Base-by-base conservation (phyloP, 2,113 vertebrate species). In the Pelodiscus sinensis region DNA sequence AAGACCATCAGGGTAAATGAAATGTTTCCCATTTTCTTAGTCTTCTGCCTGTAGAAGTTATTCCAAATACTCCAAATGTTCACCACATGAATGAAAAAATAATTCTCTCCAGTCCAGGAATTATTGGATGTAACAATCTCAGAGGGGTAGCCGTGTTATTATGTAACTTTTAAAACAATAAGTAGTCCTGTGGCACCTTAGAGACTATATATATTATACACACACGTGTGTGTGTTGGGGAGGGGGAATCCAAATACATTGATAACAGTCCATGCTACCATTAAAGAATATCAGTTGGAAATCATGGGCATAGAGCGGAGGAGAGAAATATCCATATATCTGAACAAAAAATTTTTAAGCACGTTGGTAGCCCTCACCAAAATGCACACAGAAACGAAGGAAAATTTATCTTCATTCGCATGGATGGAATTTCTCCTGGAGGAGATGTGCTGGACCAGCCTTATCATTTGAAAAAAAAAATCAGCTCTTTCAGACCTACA, bases 1-100 rank as follows among this genome's bases (percentile, higher is more conserved):
- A 54, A 89, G 22, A 51, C 56, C 89, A 77, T 5, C 24, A 89
- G 86, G 38, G 79, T 60, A 89, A 93, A 92, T 79, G 2, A 92
- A 92, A 75, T 86, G 8, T 6, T 81, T 86, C 38, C 21, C 35
- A 38, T 38, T 75, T 54, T 75, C 52, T 84, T 79, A 68, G 75
- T 79, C 5, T 60, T 82, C 79, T 88, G 16, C 57, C 11, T 29
- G 35, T 44, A 25, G 38, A 25, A 11, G 11, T 75, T 44, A 44
- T 75, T 44, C 3, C 21, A 75, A 75, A 75, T 44, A 38, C 38
- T 75, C 71, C 35, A 44, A 73, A 19, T 5, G 38, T 62, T 50
- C 56, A 52, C 16, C 84, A 29, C 15, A 60, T 78, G 5, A 81
- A 89, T 21, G 12, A 29, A 56, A 91, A 31, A 50, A 35, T 4